Evolutionary conservation across 2,113 vertebrate genomes (phyloP), one percentile per base, ranked within the genome.

Genomic region (Lasiurus cinereus): DNA sequence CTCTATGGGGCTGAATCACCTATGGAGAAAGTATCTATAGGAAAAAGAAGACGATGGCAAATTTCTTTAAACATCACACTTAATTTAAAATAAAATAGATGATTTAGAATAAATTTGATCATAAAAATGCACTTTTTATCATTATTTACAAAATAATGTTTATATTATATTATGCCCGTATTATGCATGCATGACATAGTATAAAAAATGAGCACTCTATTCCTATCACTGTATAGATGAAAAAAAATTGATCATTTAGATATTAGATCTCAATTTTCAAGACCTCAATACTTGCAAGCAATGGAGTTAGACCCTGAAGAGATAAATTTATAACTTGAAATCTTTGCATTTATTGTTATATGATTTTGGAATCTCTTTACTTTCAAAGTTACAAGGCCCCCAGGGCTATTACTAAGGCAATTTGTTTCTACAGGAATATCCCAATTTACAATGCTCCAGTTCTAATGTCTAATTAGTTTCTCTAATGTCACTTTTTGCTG

Each of bases 401-500:
- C 50, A 72, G 50, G 62, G 52, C 67, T 67, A 73, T 93, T 88
- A 78, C 72, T 33, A 12, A 80, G 29, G 67, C 29, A 82, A 8
- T 82, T 90, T 94, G 76, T 62, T 67, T 88, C 27, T 83, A 36
- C 2, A 29, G 18, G 82, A 90, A 36, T 33, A 84, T 74, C 31
- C 36, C 10, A 84, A 73, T 92, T 96, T 88, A 83, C 29, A 31
- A 54, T 78, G 39, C 82, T 91, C 27, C 4, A 70, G 54, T 88
- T 97, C 72, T 67, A 88, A 43, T 69, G 62, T 90, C 90, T 97
- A 97, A 97, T 96, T 96, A 97, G 92, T 96, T 93, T 94, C 82
- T 93, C 50, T 82, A 66, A 76, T 91, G 96, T 96, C 93, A 87
- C 27, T 91, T 95, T 73, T 96, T 74, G 43, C 80, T 88, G 67